These are phyloP conservation scores for Nettapus auritus DNA, from an alignment of 2,113 vertebrate species.

Conservation along the genomic window DNA sequence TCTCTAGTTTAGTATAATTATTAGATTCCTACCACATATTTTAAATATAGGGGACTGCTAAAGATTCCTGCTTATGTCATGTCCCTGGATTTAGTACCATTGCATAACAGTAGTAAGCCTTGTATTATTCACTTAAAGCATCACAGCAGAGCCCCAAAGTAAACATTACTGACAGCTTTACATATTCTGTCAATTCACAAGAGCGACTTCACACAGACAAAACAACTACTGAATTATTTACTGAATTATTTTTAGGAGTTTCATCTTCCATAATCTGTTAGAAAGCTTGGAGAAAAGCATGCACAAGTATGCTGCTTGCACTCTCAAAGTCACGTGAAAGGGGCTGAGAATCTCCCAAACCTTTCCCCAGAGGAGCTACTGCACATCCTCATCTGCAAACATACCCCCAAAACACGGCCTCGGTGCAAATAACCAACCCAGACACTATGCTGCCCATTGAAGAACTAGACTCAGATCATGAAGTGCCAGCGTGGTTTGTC, in stretches of 20 bases:
- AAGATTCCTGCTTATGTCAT: neutral
- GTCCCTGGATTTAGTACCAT: neutral
- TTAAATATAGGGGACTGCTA: neutral
- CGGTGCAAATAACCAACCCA: neutral
- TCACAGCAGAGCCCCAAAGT: neutral
- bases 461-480: neutral
- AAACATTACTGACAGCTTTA: neutral
- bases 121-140: neutral
- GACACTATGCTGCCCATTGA: fast-evolving
- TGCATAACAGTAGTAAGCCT: neutral
- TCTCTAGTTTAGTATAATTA: neutral
- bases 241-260: neutral
- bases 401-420: neutral
- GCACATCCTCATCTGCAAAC: neutral
- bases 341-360: neutral
- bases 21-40: neutral
- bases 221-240: neutral
- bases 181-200: neutral
- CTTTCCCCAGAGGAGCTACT: neutral
- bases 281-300: neutral
- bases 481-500: neutral
- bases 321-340: neutral
- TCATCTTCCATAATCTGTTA: neutral
- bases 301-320: neutral
- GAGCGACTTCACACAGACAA: neutral